These are phyloP conservation scores for Corythoichthys haematopterus DNA, from an alignment of 2,113 vertebrate species.

Conservation along the genomic window DNA sequence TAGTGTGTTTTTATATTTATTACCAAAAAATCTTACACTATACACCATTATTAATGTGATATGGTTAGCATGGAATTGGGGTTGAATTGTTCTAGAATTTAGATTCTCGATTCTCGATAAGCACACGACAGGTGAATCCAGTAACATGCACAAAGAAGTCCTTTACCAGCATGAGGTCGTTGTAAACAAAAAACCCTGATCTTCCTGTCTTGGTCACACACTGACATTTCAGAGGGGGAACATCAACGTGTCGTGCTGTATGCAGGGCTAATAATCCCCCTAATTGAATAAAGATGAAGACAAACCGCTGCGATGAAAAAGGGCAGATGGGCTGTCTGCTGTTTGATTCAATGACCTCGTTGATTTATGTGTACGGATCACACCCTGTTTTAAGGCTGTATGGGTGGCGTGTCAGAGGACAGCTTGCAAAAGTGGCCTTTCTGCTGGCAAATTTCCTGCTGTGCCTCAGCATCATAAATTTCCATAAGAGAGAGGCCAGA, in stretches of 20 bases:
- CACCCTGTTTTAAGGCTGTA: conserved; percentile 39
- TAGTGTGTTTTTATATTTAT: background rate
- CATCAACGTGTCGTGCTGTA: conserved; percentile 40
- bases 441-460: conserved; percentile 27
- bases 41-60: background rate
- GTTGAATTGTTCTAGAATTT: background rate
- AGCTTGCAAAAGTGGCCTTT: conserved; percentile 52
- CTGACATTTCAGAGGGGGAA: conserved; percentile 52
- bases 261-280: conserved; percentile 50
- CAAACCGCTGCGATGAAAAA: conserved; percentile 58
- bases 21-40: background rate
- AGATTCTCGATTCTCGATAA: background rate
- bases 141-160: conserved; percentile 10
- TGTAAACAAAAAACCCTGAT: conserved; percentile 13
- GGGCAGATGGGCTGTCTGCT: conserved; percentile 52
- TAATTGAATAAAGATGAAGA: conserved; percentile 68
- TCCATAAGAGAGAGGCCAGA: conserved; percentile 23
- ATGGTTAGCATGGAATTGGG: background rate
- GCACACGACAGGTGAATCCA: conserved; percentile 18
- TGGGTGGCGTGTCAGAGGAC: conserved; percentile 57
- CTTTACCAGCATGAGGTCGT: conserved; percentile 29
- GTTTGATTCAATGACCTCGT: conserved; percentile 56
- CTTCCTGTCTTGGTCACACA: conserved; percentile 20
- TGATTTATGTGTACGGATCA: conserved; percentile 64
- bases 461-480: conserved; percentile 63